Evolutionary conservation across 2,113 vertebrate genomes (phyloP), one percentile per base, ranked within the genome.

Genomic region (Isichthys henryi): DNA sequence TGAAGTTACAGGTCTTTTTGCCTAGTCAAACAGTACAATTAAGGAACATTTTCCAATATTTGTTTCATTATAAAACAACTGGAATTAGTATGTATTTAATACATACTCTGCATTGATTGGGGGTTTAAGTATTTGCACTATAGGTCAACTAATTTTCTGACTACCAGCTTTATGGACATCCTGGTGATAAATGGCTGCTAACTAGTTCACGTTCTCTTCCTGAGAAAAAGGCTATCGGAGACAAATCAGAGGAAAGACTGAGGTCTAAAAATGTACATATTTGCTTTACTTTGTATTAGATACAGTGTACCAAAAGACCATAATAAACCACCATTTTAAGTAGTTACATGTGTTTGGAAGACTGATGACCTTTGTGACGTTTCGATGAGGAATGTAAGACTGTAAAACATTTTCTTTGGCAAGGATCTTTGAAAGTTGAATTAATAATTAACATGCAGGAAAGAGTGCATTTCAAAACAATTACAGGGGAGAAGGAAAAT

Each of bases 81-180:
- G 89, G 90, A 92, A 88, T 19, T 56, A 49, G 35, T 88, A 88
- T 91, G 89, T 90, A 62, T 58, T 87, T 15, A 86, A 49, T 89
- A 49, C 80, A 58, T 82, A 66, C 17, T 49, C 27, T 85, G 74
- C 87, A 27, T 83, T 86, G 35, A 80, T 91, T 89, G 21, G 4
- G 70, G 31, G 58, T 43, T 77, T 39, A 84, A 89, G 91, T 88
- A 86, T 92, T 93, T 93, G 90, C 91, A 93, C 90, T 93, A 88
- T 89, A 85, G 70, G 88, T 83, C 88, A 66, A 70, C 52, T 66
- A 15, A n/a, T 88, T 88, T 56, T 85, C 82, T 90, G 88, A 90
- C 39, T 62, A 19, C 89, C 19, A 62, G n/a, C 46, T 56, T 70
- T 31, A 17, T 88, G 86, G 66, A 89, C 13, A 83, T 80, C 49